Evolutionary conservation across 1,140 invertebrate species (phyloP).

Genomic region (Drosophila watanabei): DNA sequence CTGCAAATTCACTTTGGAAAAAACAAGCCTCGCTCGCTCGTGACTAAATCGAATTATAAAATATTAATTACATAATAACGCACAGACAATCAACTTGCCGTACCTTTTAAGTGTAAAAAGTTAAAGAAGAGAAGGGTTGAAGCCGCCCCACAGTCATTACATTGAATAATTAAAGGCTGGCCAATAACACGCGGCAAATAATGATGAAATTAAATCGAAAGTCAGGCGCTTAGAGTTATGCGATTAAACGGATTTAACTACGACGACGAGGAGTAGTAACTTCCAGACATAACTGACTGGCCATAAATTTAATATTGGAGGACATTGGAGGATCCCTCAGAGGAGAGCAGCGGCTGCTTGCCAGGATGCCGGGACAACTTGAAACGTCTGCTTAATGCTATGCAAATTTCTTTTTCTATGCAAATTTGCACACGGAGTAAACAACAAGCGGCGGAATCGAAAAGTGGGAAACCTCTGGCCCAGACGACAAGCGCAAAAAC

Average conservation of each 20-base stretch:
- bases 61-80: constrained; percentile 68
- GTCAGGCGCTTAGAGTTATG: constrained; percentile 20
- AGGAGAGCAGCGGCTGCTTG: constrained; percentile 28
- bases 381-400: constrained; percentile 75
- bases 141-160: background rate
- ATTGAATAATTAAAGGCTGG: constrained; percentile 7
- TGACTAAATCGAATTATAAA: constrained; percentile 68
- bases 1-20: constrained; percentile 5
- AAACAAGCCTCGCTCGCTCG: constrained; percentile 9
- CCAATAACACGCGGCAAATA: constrained; percentile 9
- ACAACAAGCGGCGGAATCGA: constrained; percentile 59
- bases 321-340: background rate
- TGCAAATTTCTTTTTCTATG: constrained; percentile 80
- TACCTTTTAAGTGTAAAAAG: constrained; percentile 28
- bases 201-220: constrained; percentile 9
- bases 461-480: constrained; percentile 30
- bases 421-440: constrained; percentile 68
- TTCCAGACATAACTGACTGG: background rate
- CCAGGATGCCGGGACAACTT: constrained; percentile 36
- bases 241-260: constrained; percentile 29
- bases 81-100: constrained; percentile 39
- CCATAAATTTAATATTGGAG: constrained; percentile 39
- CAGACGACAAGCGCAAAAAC: constrained; percentile 17
- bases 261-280: background rate
- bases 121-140: background rate